These are phyloP conservation scores for Xanthia icteritia DNA, from an alignment of 2,888 invertebrate species.

Conservation along the genomic window DNA sequence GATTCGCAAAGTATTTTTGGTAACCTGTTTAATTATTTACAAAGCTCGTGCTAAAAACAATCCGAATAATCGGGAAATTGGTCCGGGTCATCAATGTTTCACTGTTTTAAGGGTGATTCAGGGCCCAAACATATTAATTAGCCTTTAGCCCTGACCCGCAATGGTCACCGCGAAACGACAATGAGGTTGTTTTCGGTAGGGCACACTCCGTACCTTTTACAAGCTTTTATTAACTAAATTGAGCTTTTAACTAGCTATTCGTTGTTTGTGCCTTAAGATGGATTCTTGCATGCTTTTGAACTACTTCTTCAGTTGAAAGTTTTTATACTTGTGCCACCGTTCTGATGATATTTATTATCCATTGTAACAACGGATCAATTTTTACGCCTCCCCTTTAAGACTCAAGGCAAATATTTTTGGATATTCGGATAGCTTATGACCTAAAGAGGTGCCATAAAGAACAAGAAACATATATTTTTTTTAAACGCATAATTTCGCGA, in stretches of 20 bases:
- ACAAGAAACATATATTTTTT: no score
- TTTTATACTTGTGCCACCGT: no score
- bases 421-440: no score
- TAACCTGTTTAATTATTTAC: conserved; percentile 35
- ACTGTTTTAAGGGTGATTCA: conserved; percentile 42
- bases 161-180: conserved; percentile 9
- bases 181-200: conserved; percentile 8
- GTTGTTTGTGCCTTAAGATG: background rate
- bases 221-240: background rate
- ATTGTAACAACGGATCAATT: no score
- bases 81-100: conserved; percentile 34
- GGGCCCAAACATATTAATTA: conserved; percentile 50
- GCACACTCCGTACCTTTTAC: background rate
- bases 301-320: background rate
- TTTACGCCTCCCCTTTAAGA: no score
- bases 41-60: conserved; percentile 40
- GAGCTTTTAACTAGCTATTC: background rate
- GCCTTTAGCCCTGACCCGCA: conserved; percentile 26
- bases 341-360: background rate
- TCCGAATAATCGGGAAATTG: conserved; percentile 30
- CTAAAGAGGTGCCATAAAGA: no score
- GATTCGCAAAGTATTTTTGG: conserved; percentile 32
- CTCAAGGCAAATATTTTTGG: no score
- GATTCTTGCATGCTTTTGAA: background rate
- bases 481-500: no score